phyloP scores from a whole-genome alignment of 2,113 vertebrate species.

The Perca fluviatilis region DNA sequence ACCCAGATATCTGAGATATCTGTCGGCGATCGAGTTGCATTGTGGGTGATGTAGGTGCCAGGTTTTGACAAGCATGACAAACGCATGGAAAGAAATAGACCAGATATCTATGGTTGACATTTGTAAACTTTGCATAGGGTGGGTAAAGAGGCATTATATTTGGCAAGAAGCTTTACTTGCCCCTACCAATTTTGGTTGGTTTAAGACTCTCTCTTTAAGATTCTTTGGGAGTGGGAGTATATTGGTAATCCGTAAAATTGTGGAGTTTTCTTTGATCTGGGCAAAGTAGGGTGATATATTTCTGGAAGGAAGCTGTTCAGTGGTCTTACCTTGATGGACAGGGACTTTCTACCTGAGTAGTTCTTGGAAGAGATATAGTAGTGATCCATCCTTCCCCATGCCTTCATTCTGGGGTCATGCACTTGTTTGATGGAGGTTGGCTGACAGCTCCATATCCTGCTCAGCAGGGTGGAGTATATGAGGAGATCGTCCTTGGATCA shows the following conservation, averaged over 20 bases:
- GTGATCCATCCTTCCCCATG: neutral
- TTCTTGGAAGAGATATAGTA: neutral
- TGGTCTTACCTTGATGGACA: neutral
- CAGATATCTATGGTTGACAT: neutral
- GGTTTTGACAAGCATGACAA: too few species aligned
- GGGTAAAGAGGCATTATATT: neutral
- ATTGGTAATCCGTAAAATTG: neutral
- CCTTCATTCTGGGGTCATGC: neutral
- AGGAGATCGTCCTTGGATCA: neutral
- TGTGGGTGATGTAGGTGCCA: too few species aligned
- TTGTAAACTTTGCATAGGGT: neutral
- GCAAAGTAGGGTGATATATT: neutral
- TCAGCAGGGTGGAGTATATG: neutral
- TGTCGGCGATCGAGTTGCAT: too few species aligned
- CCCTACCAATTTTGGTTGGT: neutral
- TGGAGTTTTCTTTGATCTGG: neutral
- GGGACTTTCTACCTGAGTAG: neutral
- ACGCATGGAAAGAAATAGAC: too few species aligned
- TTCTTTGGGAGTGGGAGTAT: too few species aligned
- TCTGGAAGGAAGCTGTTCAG: neutral
- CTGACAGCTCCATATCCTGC: neutral
- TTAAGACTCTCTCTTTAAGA: too few species aligned
- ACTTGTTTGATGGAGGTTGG: conserved; percentile 8
- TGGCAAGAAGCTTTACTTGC: neutral
- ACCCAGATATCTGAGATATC: too few species aligned